Evolutionary conservation across 2,113 vertebrate species (phyloP), one percentile per base, ranked within the genome.

Genomic region (Raja brachyura): DNA sequence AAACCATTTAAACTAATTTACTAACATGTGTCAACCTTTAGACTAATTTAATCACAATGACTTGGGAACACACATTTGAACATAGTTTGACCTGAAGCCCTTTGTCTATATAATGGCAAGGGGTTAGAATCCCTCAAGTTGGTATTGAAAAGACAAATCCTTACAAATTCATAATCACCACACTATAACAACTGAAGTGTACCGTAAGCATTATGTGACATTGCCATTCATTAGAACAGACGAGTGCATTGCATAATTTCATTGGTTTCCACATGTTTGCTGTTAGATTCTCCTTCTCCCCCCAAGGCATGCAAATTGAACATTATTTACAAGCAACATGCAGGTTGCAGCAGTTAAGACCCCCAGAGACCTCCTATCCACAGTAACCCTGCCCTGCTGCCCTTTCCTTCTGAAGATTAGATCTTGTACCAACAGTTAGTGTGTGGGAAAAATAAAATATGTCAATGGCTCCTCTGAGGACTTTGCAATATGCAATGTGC

Each of bases 1-100:
- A 99, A 99, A 99, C 97, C 98, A 98, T 99, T 99, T 98, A 95
- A 95, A 95, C 95, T 96, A 95, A 97, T 97, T 96, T 95, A 95
- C 94, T 95, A 97, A 97, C 97, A 97, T 98, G 96, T 98, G 98
- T 97, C 95, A 96, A 97, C 97, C 97, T 96, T 97, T 95, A 95
- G 96, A 97, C 96, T 96, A 96, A 98, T 97, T 98, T 97, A 95
- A 95, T 95, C 95, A 54, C 33, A 73, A 73, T 88, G 96, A 98
- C 97, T 97, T 94, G 1, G 63, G 93, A 98, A 98, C 97, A 98
- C 94, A 93, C 95, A 95, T 94, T 97, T 96, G 97, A 97, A 96
- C 97, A 96, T 95, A 95, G 95, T 93, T 96, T 97, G 97, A 98
- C 98, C 97, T 94, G 95, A 95, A 96, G 97, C 96, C 97, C 96